Conservation (phyloP, 2,888 invertebrate genomes). For the Diarsia dahlii region DNA sequence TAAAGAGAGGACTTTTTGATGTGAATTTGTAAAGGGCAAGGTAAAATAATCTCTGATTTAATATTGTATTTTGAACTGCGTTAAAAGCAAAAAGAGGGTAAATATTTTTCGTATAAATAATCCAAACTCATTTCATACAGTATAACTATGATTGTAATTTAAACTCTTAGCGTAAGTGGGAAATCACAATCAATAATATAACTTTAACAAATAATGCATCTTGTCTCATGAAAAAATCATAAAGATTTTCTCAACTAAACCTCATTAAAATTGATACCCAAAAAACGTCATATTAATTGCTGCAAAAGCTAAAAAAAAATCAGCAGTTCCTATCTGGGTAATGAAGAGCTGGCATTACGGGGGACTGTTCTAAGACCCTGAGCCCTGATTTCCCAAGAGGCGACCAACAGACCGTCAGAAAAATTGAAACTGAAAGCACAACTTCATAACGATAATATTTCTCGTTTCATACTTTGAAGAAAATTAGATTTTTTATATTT, state of each 20-base stretch:
- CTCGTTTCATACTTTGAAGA: constrained; percentile 58
- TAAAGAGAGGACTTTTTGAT: background rate
- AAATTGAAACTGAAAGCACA: constrained; percentile 71
- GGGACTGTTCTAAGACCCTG: constrained; percentile 65
- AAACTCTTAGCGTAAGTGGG: background rate
- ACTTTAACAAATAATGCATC: background rate
- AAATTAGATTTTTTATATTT: constrained; percentile 54
- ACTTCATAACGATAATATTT: constrained; percentile 68
- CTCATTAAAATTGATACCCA: background rate
- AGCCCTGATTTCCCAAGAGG: constrained; percentile 74
- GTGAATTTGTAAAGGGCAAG: background rate
- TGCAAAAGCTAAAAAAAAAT: constrained; percentile 36
- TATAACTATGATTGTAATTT: background rate
- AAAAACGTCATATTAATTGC: constrained; percentile 29
- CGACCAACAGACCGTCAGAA: constrained; percentile 69
- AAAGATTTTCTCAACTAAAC: background rate
- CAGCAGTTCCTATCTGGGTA: constrained; percentile 47
- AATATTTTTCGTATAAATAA: background rate
- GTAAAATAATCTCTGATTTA: background rate
- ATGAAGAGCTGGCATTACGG: constrained; percentile 68
- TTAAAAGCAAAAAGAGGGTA: background rate
- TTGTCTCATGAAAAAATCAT: background rate
- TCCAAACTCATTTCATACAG: background rate
- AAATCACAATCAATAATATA: too few species aligned
- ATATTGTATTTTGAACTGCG: background rate